phyloP scores from a whole-genome alignment of 2,797 vertebrate genomes.

The Rhabdomys pumilio region DNA sequence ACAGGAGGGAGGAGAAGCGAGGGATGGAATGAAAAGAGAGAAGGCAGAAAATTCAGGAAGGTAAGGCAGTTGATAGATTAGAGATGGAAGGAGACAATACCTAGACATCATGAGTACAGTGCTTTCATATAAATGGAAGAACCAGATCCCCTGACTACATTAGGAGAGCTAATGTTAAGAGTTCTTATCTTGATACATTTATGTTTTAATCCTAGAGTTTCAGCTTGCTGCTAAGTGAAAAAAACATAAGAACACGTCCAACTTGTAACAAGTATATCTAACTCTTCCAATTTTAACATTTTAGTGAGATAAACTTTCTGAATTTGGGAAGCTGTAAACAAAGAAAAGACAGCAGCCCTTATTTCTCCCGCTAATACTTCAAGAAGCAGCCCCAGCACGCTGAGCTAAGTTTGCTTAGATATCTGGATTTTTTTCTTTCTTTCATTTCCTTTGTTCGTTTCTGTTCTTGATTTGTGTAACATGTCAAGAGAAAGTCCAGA shows the following conservation, averaged over 20 bases:
- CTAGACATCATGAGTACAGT: not conserved
- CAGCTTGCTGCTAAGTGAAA: not conserved
- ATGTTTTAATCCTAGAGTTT: not conserved
- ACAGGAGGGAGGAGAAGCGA: not conserved
- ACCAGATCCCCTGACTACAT: accelerated
- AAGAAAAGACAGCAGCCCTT: not conserved
- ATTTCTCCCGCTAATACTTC: not conserved
- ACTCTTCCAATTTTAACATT: not conserved
- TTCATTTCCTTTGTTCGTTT: not conserved
- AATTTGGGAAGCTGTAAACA: not conserved
- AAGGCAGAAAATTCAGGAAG: not conserved
- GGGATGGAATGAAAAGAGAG: too few relatives aligned
- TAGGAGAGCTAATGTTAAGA: not conserved
- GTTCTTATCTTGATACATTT: not conserved
- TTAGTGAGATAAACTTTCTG: not conserved
- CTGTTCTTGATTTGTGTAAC: not conserved
- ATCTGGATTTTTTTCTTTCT: not conserved
- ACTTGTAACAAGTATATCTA: not conserved
- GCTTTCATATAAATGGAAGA: not conserved
- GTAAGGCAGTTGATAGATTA: not conserved
- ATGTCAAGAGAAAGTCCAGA: constrained; percentile 19
- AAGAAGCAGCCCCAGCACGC: not conserved
- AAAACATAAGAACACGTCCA: not conserved
- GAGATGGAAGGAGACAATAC: accelerated
- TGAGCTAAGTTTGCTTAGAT: not conserved